Percentiles rank a stretch among this genome's conserved stretches.
Evolutionary conservation across 2,113 vertebrate species (phyloP).

Genomic region (Neodon shergylaensis): DNA sequence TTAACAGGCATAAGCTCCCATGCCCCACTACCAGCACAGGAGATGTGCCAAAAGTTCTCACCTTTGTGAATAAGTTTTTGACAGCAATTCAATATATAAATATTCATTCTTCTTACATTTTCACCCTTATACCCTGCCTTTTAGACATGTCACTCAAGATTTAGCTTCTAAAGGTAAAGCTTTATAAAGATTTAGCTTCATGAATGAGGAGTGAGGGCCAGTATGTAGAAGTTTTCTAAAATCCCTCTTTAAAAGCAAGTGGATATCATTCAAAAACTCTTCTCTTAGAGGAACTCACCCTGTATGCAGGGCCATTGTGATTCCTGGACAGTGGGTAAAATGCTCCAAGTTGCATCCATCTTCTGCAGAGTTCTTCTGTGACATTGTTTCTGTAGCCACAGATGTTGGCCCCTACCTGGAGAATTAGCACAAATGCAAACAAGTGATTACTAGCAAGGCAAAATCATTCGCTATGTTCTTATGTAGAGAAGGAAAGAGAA

Average conservation of each 20-base stretch:
- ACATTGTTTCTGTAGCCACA: conserved; percentile 92
- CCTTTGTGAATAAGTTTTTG: not conserved
- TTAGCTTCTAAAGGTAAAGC: not conserved
- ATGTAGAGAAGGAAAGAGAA: not conserved
- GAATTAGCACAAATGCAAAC: conserved; percentile 44
- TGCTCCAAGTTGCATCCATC: conserved; percentile 98
- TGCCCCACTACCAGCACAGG: not conserved
- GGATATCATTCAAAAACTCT: not conserved
- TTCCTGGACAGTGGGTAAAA: conserved; percentile 97
- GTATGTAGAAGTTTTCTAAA: not conserved
- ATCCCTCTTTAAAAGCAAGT: not conserved
- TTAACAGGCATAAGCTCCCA: not conserved
- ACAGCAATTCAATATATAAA: not conserved
- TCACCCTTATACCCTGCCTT: not conserved
- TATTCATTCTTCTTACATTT: fast-evolving
- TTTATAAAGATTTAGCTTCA: too few species aligned
- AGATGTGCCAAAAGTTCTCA: not conserved
- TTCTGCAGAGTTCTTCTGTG: conserved; percentile 92
- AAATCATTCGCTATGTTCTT: not conserved
- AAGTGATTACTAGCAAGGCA: not conserved
- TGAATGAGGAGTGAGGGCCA: not conserved
- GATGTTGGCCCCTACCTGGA: conserved; percentile 96
- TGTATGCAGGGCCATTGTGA: conserved; percentile 89
- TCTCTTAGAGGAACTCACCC: conserved; percentile 79
- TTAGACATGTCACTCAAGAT: not conserved